A percentile compares a stretch with the other conserved stretches of the same genome.
These are phyloP conservation scores for Laterallus jamaicensis DNA, from an alignment of 2,113 vertebrate genomes.

Conservation along the genomic window DNA sequence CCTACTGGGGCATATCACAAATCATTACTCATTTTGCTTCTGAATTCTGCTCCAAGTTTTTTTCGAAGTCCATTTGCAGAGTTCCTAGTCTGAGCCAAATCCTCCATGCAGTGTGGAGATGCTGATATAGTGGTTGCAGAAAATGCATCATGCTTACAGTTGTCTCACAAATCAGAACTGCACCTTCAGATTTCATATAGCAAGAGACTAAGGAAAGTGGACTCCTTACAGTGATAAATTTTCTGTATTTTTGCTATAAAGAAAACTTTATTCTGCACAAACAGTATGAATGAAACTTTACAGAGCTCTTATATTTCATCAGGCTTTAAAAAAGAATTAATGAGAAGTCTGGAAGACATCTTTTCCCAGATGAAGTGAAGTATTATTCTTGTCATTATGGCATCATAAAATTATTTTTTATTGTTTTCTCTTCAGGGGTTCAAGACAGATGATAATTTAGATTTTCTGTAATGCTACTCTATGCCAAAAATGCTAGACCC, in stretches of 20 bases:
- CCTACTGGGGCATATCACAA: neutral
- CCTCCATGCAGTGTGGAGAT: neutral
- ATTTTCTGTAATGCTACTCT: constrained; percentile 24
- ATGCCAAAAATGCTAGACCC: constrained; percentile 10
- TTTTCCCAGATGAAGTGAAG: constrained; percentile 34
- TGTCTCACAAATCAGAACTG: neutral
- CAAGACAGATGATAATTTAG: constrained; percentile 58
- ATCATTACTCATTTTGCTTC: neutral
- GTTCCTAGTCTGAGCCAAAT: neutral
- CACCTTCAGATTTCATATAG: neutral
- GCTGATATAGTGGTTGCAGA: neutral
- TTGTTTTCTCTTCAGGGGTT: constrained; percentile 43
- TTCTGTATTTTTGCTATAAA: neutral
- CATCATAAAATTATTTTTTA: constrained; percentile 61
- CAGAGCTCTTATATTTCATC: constrained; percentile 3
- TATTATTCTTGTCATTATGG: constrained; percentile 52
- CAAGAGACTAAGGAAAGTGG: neutral
- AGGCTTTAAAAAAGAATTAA: constrained; percentile 38
- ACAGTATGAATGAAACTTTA: constrained; percentile 47
- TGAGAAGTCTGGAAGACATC: constrained; percentile 26
- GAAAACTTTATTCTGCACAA: constrained; percentile 60
- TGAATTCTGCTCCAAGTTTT: neutral
- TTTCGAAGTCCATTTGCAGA: neutral
- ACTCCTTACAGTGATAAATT: neutral
- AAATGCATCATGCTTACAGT: neutral